Evolutionary conservation across 2,113 vertebrate genomes (phyloP).

Genomic region (Guaruba guarouba): DNA sequence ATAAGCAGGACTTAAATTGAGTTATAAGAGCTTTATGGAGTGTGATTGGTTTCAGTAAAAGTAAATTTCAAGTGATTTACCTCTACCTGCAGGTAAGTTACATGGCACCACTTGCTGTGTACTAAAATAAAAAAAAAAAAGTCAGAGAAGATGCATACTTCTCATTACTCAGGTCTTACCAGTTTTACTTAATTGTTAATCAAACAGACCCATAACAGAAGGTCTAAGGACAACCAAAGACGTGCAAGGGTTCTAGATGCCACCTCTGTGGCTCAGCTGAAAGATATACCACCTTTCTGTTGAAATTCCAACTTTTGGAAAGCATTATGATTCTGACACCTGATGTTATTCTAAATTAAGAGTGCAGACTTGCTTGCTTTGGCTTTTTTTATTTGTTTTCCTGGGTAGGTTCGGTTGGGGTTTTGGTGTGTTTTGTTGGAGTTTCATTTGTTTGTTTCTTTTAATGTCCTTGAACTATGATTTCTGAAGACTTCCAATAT

Average conservation of each 20-base stretch:
- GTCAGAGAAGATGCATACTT: background rate
- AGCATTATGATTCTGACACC: background rate
- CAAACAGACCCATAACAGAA: background rate
- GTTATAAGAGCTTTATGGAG: background rate
- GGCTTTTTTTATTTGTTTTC: background rate
- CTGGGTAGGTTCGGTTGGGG: background rate
- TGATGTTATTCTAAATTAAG: background rate
- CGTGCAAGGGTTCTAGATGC: background rate
- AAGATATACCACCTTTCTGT: background rate
- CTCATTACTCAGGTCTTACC: background rate
- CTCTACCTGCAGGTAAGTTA: background rate
- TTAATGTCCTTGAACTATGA: background rate
- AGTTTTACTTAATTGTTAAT: background rate
- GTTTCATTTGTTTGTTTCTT: background rate
- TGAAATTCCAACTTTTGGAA: background rate
- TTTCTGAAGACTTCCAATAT: background rate
- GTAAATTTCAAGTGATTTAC: background rate
- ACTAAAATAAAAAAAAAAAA: background rate
- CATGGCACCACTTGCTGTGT: background rate
- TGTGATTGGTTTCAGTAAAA: background rate
- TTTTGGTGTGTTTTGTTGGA: background rate
- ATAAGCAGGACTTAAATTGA: background rate
- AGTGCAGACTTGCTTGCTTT: background rate
- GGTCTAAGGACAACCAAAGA: background rate
- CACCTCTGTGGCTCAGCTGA: background rate